Evolutionary conservation across 2,113 vertebrate species (phyloP), one percentile per base, ranked within the genome.

Genomic region (Brachionichthys hirsutus): DNA sequence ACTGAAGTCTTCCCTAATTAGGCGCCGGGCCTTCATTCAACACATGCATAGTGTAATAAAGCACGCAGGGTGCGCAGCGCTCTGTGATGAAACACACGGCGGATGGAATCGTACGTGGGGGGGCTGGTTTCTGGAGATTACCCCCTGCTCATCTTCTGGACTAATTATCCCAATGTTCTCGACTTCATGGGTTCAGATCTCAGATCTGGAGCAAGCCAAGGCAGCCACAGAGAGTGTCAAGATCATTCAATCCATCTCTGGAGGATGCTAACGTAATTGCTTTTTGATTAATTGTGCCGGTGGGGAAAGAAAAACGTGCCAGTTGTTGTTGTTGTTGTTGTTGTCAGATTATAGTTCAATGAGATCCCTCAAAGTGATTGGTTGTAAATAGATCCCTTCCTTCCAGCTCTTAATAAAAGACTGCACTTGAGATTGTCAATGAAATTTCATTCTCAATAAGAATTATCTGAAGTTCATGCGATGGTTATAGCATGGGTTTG

Each of bases 231-330:
- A 75, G 78, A 82, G 83, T 78, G 85, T 85, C 84, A 82, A 73
- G 87, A 88, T 75, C 51, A 71, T 71, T 89, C 84, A 80, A 87
- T 85, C 85, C 82, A 70, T 85, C 68, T 82, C 54, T 13, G 2
- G 53, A 78, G 80, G 74, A 62, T 51, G 72, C 66, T 81, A 75
- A 85, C 76, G 77, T 84, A 86, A 87, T 87, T 90, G 83, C 77
- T 80, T 85, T 86, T 85, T 87, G 83, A 87, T 89, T 84, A 87
- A 87, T 85, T 78, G 73, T 16, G 48, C 47, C 15, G 20, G 45
- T 57, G 62, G 53, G 12, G 30, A 30, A 30, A 3, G 8, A 48
- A 62, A 12, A 38, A 10, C 36, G 8, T 38, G 36, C 36, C 6
- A 12, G 15, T 6, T 17, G 50, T 3, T 43, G 62, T 18, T 66